Evolutionary conservation across 2,113 vertebrate species (phyloP).

Genomic region (Anser brachyrhynchus): DNA sequence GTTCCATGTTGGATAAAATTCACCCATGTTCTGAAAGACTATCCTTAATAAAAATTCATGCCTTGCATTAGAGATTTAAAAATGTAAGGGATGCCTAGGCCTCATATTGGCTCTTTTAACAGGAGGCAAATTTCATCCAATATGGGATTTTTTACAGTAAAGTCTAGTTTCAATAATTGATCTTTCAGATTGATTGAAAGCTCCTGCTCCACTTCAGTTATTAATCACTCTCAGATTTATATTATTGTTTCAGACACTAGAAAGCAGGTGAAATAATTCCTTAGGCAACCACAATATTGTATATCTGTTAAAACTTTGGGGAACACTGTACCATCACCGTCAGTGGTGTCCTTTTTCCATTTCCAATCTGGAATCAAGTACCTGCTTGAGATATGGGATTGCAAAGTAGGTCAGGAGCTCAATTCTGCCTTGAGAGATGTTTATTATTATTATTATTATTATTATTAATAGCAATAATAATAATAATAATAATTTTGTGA

Average conservation of each 20-base stretch:
- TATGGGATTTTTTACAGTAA: background rate
- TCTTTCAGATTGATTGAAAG: background rate
- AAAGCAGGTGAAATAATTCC: background rate
- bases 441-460: too few species aligned
- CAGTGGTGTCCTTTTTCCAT: background rate
- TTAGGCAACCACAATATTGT: background rate
- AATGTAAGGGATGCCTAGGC: background rate
- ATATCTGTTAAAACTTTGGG: background rate
- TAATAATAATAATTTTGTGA: too few species aligned
- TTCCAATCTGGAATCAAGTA: slow-evolving; percentile 22
- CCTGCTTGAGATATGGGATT: background rate
- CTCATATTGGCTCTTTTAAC: background rate
- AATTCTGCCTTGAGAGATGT: background rate
- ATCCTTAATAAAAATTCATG: background rate
- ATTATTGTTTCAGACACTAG: background rate
- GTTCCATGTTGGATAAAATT: background rate
- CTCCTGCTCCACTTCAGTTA: background rate
- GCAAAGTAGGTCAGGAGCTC: background rate
- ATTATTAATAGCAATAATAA: too few species aligned
- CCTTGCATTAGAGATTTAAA: background rate
- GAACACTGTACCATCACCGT: background rate
- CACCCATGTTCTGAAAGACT: background rate
- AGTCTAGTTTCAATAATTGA: background rate
- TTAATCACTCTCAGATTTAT: background rate
- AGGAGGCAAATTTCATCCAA: background rate